Conservation (phyloP, 64 coral and sea anemone genomes). For the Orbicella faveolata region DNA sequence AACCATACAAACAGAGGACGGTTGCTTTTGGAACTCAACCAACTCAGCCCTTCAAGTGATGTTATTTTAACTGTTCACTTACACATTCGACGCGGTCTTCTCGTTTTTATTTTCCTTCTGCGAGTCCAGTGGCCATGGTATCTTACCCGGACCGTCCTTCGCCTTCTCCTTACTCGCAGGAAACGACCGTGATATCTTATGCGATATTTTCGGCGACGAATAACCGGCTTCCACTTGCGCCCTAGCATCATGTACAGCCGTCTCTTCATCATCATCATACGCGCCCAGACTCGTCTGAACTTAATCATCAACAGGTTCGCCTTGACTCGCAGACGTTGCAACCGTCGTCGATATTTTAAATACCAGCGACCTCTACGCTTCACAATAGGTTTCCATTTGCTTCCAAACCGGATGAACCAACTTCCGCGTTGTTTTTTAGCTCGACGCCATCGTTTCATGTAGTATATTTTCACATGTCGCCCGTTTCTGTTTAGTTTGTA, state of each 20-base stretch:
- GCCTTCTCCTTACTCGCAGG: background rate
- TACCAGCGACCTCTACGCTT: slow-evolving; percentile 8
- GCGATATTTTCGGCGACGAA: background rate
- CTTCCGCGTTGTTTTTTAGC: background rate
- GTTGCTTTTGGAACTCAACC: no score
- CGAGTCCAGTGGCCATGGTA: background rate
- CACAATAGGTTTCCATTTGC: slow-evolving; percentile 8
- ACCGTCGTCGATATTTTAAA: background rate
- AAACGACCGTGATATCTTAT: background rate
- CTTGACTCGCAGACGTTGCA: background rate
- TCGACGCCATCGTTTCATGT: slow-evolving; percentile 3
- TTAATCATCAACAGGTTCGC: background rate
- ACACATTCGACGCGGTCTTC: slow-evolving; percentile 1
- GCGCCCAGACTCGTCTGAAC: background rate
- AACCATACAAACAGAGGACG: no score
- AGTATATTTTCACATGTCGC: slow-evolving; percentile 21
- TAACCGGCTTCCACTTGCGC: background rate
- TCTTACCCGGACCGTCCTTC: background rate
- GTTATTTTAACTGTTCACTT: background rate
- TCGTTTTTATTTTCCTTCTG: background rate
- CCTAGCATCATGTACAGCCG: slow-evolving; percentile 9
- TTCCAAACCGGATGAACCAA: slow-evolving; percentile 9
- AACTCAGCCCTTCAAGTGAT: no score
- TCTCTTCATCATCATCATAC: slow-evolving; percentile 15
- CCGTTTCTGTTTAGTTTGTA: slow-evolving; percentile 3